Base-by-base conservation (phyloP, 53 echinoderm and acorn worm species). In the Astropecten irregularis region DNA sequence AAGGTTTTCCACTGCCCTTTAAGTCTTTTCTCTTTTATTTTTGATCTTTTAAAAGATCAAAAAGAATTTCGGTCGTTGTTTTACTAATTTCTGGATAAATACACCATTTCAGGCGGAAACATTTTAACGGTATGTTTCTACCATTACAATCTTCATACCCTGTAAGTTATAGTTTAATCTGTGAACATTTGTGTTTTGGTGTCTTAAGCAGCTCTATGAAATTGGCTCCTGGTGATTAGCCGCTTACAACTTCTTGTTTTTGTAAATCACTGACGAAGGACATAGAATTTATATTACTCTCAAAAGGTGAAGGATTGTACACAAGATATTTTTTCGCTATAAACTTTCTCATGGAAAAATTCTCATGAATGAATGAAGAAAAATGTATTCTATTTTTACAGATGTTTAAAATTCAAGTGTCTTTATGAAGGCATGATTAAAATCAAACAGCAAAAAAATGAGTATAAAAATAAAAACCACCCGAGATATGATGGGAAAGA, bases 381-480 rank as follows among this genome's bases (percentile, higher is more conserved):
- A 74, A 62, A 19, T 46, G 61, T 47, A 79, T 79, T 79, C 79
- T 79, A 79, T 79, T 79, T 79, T 79, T 79, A 47, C 79, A 79
- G 47, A 29, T 79, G 79, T 79, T 79, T 8, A 49, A n/a, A n/a
- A 79, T 46, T 46, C 32, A 40, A 72, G 61, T 9, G 60, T 79
- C 46, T 62, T 79, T 42, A 42, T 42, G 42, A 42, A 11, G 42
- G 6, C 42, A 42, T 8, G 6, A 11, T 8, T 11, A 42, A 42
- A 42, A 42, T 42, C 6, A 8, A 42, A n/a, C n/a, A n/a, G n/a
- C 15, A 76, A n/a, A 28, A 53, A 76, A 28, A 73, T 55, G 54
- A 30, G 20, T 55, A 14, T n/a, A n/a, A n/a, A n/a, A n/a, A n/a
- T n/a, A n/a, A 60, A 9, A 53, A 54, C 74, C 58, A 74, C 37